These are phyloP conservation scores for Procapra przewalskii DNA, from an alignment of 2,113 vertebrate genomes.

Conservation along the genomic window DNA sequence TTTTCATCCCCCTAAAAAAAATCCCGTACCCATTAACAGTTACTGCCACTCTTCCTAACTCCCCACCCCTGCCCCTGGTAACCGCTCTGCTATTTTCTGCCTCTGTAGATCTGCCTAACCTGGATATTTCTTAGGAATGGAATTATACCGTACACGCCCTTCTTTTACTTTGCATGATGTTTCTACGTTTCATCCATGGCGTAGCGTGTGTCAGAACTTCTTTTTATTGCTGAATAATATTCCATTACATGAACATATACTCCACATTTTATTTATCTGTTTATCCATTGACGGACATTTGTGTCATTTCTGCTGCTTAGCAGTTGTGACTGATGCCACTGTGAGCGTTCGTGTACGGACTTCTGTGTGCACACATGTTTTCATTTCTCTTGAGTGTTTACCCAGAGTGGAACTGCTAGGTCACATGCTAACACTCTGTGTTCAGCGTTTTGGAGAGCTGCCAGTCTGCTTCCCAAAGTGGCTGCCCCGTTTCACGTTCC, in stretches of 20 bases:
- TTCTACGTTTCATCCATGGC: neutral
- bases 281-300: fast-evolving
- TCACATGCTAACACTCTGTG: fast-evolving
- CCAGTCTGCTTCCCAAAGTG: neutral
- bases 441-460: neutral
- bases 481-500: neutral
- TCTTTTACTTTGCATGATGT: neutral
- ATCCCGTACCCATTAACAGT: fast-evolving
- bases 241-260: fast-evolving
- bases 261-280: fast-evolving
- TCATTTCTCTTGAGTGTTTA: neutral
- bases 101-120: fast-evolving
- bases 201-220: neutral
- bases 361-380: fast-evolving
- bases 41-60: neutral
- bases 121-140: neutral
- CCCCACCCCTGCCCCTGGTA: neutral
- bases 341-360: fast-evolving
- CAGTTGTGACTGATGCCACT: fast-evolving
- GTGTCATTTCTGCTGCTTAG: neutral
- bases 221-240: too few relatives aligned
- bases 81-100: fast-evolving
- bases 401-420: neutral
- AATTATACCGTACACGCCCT: fast-evolving
- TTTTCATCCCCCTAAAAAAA: neutral